Evolutionary conservation across 2,888 invertebrate genomes (phyloP).

Genomic region (Tuta absoluta): DNA sequence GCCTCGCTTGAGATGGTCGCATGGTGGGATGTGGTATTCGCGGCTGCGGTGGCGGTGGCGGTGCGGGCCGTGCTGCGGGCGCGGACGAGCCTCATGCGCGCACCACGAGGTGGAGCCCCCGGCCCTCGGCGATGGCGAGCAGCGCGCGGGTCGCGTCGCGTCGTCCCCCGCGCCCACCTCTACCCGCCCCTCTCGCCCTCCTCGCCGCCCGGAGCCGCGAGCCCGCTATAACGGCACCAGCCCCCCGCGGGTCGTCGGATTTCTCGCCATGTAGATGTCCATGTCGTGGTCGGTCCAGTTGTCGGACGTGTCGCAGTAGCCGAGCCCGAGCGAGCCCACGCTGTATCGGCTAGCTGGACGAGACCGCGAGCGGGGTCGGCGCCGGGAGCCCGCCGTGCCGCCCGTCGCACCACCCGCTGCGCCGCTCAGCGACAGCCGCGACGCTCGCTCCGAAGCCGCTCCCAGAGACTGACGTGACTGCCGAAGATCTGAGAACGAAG

Average conservation of each 20-base stretch:
- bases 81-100: slow-evolving; percentile 19
- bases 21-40: slow-evolving; percentile 26
- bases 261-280: slow-evolving; percentile 96
- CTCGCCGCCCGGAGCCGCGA: slow-evolving; percentile 51
- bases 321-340: slow-evolving; percentile 91
- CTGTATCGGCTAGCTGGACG: slow-evolving; percentile 90
- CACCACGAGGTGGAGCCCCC: slow-evolving; percentile 24
- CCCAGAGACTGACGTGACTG: slow-evolving; percentile 93
- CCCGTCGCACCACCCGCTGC: slow-evolving; percentile 83
- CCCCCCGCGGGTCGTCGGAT: slow-evolving; percentile 92
- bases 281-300: slow-evolving; percentile 98
- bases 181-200: slow-evolving; percentile 58
- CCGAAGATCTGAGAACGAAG: slow-evolving; percentile 84
- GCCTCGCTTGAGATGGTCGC: slow-evolving; percentile 28
- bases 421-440: slow-evolving; percentile 86
- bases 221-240: slow-evolving; percentile 88
- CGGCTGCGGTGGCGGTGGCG: slow-evolving; percentile 37
- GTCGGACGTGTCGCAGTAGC: slow-evolving; percentile 94
- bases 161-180: slow-evolving; percentile 47
- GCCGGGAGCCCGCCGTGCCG: slow-evolving; percentile 82
- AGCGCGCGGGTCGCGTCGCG: slow-evolving; percentile 36
- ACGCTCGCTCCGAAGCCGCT: slow-evolving; percentile 89
- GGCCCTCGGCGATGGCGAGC: slow-evolving; percentile 35
- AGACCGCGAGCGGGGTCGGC: slow-evolving; percentile 89
- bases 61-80: slow-evolving; percentile 28